Evolutionary conservation across 1,140 invertebrate genomes (phyloP), one percentile per base, ranked within the genome.

Genomic region (Drosophila mojavensis): DNA sequence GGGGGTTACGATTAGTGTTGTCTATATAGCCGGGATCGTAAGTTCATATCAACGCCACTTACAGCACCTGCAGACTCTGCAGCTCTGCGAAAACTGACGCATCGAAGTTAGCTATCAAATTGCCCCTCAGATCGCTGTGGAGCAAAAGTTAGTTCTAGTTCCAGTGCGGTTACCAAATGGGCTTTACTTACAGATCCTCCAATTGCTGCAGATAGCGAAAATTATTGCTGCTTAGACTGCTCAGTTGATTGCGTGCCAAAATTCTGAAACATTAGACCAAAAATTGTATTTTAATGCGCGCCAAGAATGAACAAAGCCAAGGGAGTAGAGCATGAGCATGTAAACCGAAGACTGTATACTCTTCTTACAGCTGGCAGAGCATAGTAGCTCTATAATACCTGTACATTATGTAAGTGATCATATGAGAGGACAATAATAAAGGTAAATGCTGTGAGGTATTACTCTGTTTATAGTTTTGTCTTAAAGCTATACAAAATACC

Each of bases 111-210:
- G 64, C 76, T 26, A 93, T 84, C 43, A 77, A 75, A 85, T 93
- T 93, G 58, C 91, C 81, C 0, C 93, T 89, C 36, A 93, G 76
- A 73, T 93, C 93, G 45, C 93, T 93, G 26, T 17, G 39, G 11
- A 43, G 26, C 9, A 20, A 33, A 3, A 26, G 13, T 51, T 39
- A 36, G 33, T 39, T 10, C 4, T 6, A 13, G 13, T 39, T 13
- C 13, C 10, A 15, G 11, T 26, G 3, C 2, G 17, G 9, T 10
- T 3, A 39, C 6, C 0, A 45, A 15, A 17, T n/a, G 30, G 15
- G 28, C 0, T 11, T 15, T 56, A 90, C 92, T 93, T 78, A 93
- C 92, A 93, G 78, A 75, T 93, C 92, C 64, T 91, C 84, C 58
- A 93, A 73, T 33, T 72, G 41, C 24, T 70, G 78, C 30, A 93